phyloP scores from a whole-genome alignment of 2,888 invertebrate species.

The Seira ritae region DNA sequence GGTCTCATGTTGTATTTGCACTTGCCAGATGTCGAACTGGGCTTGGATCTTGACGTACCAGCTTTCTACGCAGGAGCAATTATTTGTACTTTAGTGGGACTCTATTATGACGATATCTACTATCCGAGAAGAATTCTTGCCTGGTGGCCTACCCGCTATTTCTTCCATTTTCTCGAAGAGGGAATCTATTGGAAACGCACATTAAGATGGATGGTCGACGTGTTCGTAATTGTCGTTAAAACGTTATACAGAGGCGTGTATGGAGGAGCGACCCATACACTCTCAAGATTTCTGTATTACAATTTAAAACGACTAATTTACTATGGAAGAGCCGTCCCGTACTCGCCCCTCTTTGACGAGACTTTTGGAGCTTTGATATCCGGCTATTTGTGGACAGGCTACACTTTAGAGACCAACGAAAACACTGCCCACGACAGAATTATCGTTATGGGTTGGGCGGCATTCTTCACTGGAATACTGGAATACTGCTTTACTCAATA shows the following conservation, averaged over 20 bases:
- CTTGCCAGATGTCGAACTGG: constrained; percentile 34
- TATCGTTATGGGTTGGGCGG: constrained; percentile 35
- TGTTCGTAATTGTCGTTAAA: constrained; percentile 2
- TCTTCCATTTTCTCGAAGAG: constrained; percentile 42
- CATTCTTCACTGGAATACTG: constrained; percentile 33
- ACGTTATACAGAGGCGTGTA: constrained; percentile 12
- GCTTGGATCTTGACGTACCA: constrained; percentile 26
- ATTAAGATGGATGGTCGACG: constrained; percentile 26
- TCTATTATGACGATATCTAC: constrained; percentile 44
- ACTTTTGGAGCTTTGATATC: constrained; percentile 27
- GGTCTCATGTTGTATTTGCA: constrained; percentile 32
- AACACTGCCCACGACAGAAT: constrained; percentile 33
- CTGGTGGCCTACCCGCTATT: constrained; percentile 51
- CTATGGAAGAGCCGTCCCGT: neutral
- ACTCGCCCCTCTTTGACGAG: constrained; percentile 36
- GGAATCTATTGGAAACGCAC: constrained; percentile 31
- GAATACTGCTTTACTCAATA: constrained; percentile 27
- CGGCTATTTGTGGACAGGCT: constrained; percentile 28
- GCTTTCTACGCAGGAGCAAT: constrained; percentile 37
- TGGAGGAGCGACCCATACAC: constrained; percentile 23
- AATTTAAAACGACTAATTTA: no score
- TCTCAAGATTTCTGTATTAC: no score
- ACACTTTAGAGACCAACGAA: constrained; percentile 7
- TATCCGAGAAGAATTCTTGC: constrained; percentile 28
- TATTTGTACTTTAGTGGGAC: constrained; percentile 22